Evolutionary conservation across 1,140 invertebrate genomes (phyloP), one percentile per base, ranked within the genome.

Genomic region (Drosophila persimilis): DNA sequence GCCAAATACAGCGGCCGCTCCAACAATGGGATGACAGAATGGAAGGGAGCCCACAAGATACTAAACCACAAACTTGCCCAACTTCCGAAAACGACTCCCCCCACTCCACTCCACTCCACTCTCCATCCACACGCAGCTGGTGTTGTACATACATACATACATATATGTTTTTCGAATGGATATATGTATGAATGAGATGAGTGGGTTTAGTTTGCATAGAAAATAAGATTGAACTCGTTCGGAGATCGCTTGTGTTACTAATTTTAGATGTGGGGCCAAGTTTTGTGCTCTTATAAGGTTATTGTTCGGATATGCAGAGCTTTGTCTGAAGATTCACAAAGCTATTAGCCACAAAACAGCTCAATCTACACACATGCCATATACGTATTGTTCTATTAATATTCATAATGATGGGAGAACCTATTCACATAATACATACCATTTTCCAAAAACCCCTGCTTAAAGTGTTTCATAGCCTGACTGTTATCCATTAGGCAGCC

Each of bases 11-110:
- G n/a, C 52, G n/a, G 57, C 52, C 52, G 29, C 52, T 26, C 22
- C 39, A 80, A 80, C 80, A 85, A 80, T 81, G 63, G 61, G 24
- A 43, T 17, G 6, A 48, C 43, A 48, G 67, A 45, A 43, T 47
- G 31, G n/a, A 35, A 17, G 41, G 43, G 50, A 78, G 43, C 66
- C 35, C 20, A 48, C 48, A 67, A 64, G 56, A 35, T 26, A 69
- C 51, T 63, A 63, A 45, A 29, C 58, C 54, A 47, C n/a, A 41
- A 45, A 48, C 62, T 80, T 85, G 62, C 54, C 64, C 67, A 77
- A 86, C 81, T 86, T 88, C 83, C 74, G 78, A 86, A 81, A 72
- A 35, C 58, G 48, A 80, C 80, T 84, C 69, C 44, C 41, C 41
- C 51, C 24, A 17, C 17, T 17, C 24, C 24, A 5, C 22, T 24